Evolutionary conservation across 2,888 invertebrate species (phyloP).

Genomic region (Drosophila meridionalis): DNA sequence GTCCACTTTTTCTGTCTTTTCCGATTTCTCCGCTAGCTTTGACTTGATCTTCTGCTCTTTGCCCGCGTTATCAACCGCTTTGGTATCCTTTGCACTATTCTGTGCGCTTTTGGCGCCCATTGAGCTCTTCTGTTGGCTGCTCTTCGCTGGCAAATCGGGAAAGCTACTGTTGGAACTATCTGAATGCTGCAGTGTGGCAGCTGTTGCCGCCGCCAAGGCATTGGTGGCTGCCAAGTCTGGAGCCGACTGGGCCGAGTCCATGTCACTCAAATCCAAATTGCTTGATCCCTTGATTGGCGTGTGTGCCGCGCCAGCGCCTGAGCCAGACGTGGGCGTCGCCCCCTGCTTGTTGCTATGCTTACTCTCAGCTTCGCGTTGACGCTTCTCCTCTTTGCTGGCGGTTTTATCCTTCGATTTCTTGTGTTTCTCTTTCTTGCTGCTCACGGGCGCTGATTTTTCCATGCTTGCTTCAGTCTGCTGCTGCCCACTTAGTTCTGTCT

Average conservation of each 20-base stretch:
- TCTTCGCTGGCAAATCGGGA: slow-evolving; percentile 82
- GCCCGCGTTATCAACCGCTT: slow-evolving; percentile 7
- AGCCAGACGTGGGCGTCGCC: slow-evolving; percentile 3
- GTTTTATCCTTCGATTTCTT: slow-evolving; percentile 79
- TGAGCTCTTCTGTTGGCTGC: slow-evolving; percentile 50
- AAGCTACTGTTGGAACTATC: slow-evolving; percentile 84
- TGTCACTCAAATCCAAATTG: slow-evolving; percentile 81
- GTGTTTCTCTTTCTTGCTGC: slow-evolving; percentile 72
- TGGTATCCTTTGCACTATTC: slow-evolving; percentile 44
- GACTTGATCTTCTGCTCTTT: slow-evolving; percentile 67
- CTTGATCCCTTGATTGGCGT: slow-evolving; percentile 48
- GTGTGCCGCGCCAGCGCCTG: slow-evolving; percentile 22
- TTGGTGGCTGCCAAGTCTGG: slow-evolving; percentile 71
- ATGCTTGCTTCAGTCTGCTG: slow-evolving; percentile 26
- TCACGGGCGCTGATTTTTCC: slow-evolving; percentile 42
- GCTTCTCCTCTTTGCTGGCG: slow-evolving; percentile 75
- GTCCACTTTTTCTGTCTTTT: slow-evolving; percentile 87
- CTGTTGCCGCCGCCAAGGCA: slow-evolving; percentile 59
- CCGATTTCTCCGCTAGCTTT: slow-evolving; percentile 85
- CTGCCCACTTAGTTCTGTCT: slow-evolving; percentile 40
- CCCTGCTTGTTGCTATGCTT: slow-evolving; percentile 42
- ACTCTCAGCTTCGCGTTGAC: slow-evolving; percentile 55
- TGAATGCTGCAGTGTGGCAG: slow-evolving; percentile 76
- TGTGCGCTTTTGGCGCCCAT: slow-evolving; percentile 34
- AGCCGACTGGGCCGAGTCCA: slow-evolving; percentile 79